Evolutionary conservation across 2,113 vertebrate genomes (phyloP).

Genomic region (Phaethon lepturus): DNA sequence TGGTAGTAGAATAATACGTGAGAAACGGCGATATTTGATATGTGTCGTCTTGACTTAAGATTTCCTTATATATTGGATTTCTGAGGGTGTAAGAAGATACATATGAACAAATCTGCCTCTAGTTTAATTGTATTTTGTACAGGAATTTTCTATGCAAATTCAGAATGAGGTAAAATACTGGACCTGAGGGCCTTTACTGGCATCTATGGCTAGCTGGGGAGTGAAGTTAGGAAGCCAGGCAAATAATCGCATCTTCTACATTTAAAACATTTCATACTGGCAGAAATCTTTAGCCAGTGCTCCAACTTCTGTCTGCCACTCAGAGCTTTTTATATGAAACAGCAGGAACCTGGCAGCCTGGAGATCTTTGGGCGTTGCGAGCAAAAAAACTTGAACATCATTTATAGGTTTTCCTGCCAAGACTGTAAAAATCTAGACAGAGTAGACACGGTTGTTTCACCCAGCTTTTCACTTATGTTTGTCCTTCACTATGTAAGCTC

Average conservation of each 20-base stretch:
- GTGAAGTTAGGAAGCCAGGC: slow-evolving; percentile 8
- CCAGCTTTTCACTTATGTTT: slow-evolving; percentile 31
- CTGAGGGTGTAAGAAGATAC: neutral
- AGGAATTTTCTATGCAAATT: neutral
- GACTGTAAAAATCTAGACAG: slow-evolving; percentile 46
- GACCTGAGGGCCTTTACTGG: neutral
- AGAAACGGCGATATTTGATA: neutral
- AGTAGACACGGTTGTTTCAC: slow-evolving; percentile 40
- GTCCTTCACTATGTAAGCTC: slow-evolving; percentile 20
- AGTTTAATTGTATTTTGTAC: neutral
- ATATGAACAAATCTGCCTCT: neutral
- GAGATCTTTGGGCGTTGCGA: neutral
- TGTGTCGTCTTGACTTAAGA: neutral
- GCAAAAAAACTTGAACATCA: slow-evolving; percentile 49
- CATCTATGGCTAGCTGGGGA: neutral
- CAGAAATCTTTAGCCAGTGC: slow-evolving; percentile 56
- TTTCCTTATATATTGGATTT: neutral
- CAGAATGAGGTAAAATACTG: neutral
- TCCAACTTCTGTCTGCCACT: slow-evolving; percentile 64
- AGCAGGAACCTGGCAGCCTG: slow-evolving; percentile 63
- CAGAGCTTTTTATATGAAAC: slow-evolving; percentile 63
- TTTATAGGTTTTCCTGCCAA: slow-evolving; percentile 60
- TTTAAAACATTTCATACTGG: slow-evolving; percentile 60
- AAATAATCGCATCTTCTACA: slow-evolving; percentile 53
- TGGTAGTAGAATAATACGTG: neutral